A percentile compares a stretch with the other conserved stretches of the same genome.
Evolutionary conservation across 2,113 vertebrate genomes (phyloP).

Genomic region (Aegithalos caudatus): DNA sequence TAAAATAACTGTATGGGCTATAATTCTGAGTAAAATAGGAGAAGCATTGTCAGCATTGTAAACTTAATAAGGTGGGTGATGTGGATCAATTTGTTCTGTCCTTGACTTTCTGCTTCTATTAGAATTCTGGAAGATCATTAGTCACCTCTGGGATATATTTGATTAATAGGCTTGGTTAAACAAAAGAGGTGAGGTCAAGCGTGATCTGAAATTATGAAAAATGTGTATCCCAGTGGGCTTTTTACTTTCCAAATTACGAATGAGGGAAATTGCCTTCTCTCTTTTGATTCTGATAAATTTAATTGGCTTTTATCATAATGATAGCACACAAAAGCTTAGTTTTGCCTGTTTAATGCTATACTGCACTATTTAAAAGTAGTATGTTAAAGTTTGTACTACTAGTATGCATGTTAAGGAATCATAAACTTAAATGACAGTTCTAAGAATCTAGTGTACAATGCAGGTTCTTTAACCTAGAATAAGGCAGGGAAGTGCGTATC

Average conservation of each 20-base stretch:
- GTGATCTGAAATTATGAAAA: slow-evolving; percentile 65
- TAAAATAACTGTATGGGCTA: slow-evolving; percentile 15
- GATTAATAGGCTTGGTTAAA: slow-evolving; percentile 77
- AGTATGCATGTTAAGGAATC: neutral
- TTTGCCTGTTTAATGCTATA: neutral
- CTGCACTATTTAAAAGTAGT: neutral
- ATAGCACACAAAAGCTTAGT: neutral
- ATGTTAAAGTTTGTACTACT: neutral
- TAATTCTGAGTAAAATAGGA: slow-evolving; percentile 11
- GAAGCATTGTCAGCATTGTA: slow-evolving; percentile 25
- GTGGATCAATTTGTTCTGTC: slow-evolving; percentile 71
- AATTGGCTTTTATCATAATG: neutral
- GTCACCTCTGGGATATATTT: slow-evolving; percentile 70
- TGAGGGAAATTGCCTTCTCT: neutral
- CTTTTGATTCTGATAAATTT: slow-evolving; percentile 9
- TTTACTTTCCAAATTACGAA: slow-evolving; percentile 19
- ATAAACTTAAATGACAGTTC: neutral
- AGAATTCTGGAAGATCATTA: slow-evolving; percentile 75
- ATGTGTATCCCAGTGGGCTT: slow-evolving; percentile 30
- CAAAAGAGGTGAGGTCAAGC: slow-evolving; percentile 71
- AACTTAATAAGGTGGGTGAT: slow-evolving; percentile 67
- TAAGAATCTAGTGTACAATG: neutral
- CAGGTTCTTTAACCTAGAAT: neutral
- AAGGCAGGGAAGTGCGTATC: neutral
- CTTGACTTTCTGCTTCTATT: slow-evolving; percentile 76